Conservation (phyloP, 2,797 vertebrate species). For the Rhinophrynus dorsalis region DNA sequence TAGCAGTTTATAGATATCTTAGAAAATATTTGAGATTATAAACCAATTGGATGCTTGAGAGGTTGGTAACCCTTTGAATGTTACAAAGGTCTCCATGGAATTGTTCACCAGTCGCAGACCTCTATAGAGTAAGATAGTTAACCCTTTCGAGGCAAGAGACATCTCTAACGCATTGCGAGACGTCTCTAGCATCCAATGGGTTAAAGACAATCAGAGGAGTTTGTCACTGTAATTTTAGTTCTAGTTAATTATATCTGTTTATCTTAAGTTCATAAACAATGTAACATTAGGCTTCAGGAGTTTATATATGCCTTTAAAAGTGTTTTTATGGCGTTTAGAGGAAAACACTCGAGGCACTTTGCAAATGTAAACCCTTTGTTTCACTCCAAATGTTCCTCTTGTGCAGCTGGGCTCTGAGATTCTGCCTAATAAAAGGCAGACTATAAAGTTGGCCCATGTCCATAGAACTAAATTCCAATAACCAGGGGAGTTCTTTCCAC, state of each 20-base stretch:
- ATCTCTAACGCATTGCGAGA: no score
- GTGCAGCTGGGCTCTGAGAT: constrained; percentile 15
- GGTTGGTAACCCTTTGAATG: no score
- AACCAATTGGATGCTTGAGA: no score
- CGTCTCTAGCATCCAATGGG: no score
- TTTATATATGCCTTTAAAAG: neutral
- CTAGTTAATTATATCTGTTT: neutral
- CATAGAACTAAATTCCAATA: constrained; percentile 7
- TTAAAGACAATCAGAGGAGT: no score
- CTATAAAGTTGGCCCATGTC: constrained; percentile 1
- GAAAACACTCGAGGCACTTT: neutral
- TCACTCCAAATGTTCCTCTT: neutral
- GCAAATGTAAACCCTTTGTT: constrained; percentile 18
- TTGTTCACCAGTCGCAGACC: no score
- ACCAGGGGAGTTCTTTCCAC: constrained; percentile 4
- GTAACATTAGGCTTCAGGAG: neutral
- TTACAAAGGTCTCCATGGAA: no score
- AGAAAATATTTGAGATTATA: no score
- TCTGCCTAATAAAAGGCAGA: constrained; percentile 15
- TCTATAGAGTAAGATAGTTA: no score
- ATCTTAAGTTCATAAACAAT: neutral
- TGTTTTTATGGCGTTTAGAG: neutral
- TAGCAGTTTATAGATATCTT: no score
- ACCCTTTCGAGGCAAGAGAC: no score
- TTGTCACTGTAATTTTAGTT: no score